Base-by-base conservation (phyloP, 2,797 vertebrate genomes). In the Hippopotamyrus pictus region DNA sequence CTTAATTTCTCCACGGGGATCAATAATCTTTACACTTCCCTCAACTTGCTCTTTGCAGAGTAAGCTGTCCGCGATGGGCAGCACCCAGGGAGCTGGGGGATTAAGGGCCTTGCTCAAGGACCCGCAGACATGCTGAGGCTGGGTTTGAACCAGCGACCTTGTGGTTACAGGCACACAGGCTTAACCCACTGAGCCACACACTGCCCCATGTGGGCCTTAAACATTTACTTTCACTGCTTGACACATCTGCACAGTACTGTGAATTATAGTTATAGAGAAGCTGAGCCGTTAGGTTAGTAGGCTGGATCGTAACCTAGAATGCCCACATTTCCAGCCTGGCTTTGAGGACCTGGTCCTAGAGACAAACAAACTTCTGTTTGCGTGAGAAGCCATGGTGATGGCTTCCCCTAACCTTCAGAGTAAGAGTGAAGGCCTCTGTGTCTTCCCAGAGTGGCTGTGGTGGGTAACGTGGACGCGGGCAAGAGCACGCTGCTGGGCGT, bases 401-500 rank as follows among this genome's bases (percentile, higher is more conserved):
- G 14, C 73, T 44, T 79, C 14, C 73, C 33, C 44, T 7, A 7
- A 3, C 69, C 69, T 41, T 73, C 14, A 5, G 19, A 48, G 9
- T 50, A 48, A 48, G 79, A 22, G 7, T 6, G 17, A 17, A 19
- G 76, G 44, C 53, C 5, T 3, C 29, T 25, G 41, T 82, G 17
- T 82, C 89, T 88, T 44, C 17, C 22, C 29, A 99, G 98, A 95
- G 99, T 99, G 90, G 98, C 99, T 1, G 99, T 99, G 12, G 98
- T 99, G 90, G 98, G 98, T 89, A 99, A 99, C 0, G 98, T 99
- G 94, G 98, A 99, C 0, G 98, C 98, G 0, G 98, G 98, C 7
- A 99, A 99, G 93, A 99, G 98, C 91, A 99, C 98, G 0, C 96
- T 99, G 54, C 95, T 99, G 88, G 98, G 98, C 0, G 98, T 99